Conservation (phyloP, 1,140 invertebrate species). For the Copidosoma floridanum region DNA sequence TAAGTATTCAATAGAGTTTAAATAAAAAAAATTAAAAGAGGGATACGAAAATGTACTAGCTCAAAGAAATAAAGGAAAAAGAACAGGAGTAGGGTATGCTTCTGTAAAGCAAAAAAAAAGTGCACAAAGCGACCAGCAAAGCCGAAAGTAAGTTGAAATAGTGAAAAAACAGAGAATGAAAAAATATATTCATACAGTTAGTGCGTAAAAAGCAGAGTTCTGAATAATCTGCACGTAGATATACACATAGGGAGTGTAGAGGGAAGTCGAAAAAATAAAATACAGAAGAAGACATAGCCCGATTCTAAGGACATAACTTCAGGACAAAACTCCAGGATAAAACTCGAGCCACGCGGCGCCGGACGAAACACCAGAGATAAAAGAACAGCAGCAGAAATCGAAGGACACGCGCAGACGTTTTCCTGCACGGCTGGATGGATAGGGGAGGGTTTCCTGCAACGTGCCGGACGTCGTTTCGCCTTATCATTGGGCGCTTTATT, state of each 20-base stretch:
- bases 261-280: too few species aligned
- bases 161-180: constrained; percentile 1
- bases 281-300: too few species aligned
- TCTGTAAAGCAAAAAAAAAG: too few species aligned
- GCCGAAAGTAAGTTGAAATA: background rate
- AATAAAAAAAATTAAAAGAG: background rate
- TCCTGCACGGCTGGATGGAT: too few species aligned
- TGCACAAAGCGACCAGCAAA: background rate
- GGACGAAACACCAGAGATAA: constrained; percentile 5
- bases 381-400: too few species aligned
- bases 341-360: background rate
- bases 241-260: background rate
- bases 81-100: too few species aligned
- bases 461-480: constrained; percentile 37
- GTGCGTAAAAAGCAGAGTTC: too few species aligned
- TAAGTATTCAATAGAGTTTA: too few species aligned
- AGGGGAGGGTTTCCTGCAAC: constrained; percentile 33
- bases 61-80: background rate
- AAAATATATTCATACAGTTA: too few species aligned
- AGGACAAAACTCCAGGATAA: background rate
- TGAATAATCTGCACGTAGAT: background rate
- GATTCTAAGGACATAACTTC: constrained; percentile 27
- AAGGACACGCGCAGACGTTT: constrained; percentile 24
- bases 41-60: background rate
- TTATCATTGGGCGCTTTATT: constrained; percentile 51